phyloP scores from a whole-genome alignment of 2,113 vertebrate species.

The Onychostruthus taczanowskii region DNA sequence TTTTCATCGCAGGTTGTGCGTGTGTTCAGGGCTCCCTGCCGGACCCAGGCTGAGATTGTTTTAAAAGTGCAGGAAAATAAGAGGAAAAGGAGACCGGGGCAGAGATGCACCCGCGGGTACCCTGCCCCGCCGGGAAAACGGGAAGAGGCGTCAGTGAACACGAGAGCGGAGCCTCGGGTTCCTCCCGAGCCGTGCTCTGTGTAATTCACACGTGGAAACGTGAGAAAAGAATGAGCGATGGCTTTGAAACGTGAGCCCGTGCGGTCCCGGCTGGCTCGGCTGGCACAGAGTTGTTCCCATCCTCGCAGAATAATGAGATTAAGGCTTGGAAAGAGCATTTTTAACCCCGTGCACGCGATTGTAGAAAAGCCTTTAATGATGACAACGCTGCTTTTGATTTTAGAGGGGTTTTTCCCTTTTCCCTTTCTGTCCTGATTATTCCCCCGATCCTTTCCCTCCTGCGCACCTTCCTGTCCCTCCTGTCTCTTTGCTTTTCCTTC shows the following conservation, averaged over 20 bases:
- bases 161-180: background rate
- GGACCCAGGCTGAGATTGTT: background rate
- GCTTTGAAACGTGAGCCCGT: conserved; percentile 37
- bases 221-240: conserved; percentile 35
- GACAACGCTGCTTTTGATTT: background rate
- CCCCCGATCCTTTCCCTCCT: background rate
- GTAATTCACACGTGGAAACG: conserved; percentile 42
- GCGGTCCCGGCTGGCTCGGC: background rate
- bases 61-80: background rate
- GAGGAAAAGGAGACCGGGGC: accelerated
- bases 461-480: background rate
- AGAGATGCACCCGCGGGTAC: background rate
- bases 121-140: background rate
- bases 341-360: background rate
- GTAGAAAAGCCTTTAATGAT: background rate
- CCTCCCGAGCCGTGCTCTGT: background rate
- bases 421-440: background rate
- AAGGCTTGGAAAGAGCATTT: background rate
- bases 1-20: background rate
- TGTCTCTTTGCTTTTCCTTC: background rate
- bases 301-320: background rate
- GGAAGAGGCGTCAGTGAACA: background rate
- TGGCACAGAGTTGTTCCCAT: background rate
- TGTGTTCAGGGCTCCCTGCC: background rate
- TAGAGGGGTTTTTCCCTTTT: background rate